Evolutionary conservation across 1,140 invertebrate genomes (phyloP), one percentile per base, ranked within the genome.

Genomic region (Dendroctonus valens): DNA sequence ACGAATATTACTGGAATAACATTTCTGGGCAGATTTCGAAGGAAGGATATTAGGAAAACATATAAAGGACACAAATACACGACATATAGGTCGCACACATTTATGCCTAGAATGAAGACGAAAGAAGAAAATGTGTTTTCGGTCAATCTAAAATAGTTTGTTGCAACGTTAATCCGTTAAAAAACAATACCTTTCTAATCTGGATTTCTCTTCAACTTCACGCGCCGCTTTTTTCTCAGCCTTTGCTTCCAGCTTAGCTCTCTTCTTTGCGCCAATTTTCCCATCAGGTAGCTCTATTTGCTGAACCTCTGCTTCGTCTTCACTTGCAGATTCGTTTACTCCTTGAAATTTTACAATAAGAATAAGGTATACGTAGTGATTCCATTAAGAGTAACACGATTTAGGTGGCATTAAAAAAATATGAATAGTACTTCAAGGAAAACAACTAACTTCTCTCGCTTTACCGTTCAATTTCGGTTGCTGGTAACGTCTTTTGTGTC

Each of bases 241-340:
- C 79, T 98, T 98, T 0, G 91, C 90, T 82, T 95, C 92, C 51
- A 96, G 75, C 79, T 96, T 96, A 0, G 92, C 92, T 15, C 89
- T 79, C 79, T 96, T 96, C 79, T 98, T 98, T 0, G 93, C 89
- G 6, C 96, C 96, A 73, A 98, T 86, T 82, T 96, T 97, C 5
- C 87, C 86, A 71, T 81, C 82, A 69, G 68, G 74, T 41, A 75
- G 75, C 38, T 81, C 79, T 44, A 69, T 77, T 41, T 76, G 74
- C 40, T 81, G 78, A 38, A 74, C 81, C 5, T 81, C 78, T 12
- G 75, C 71, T 53, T 81, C 78, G 42, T 79, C 75, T 5, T 73
- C 77, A 7, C 79, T 79, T 7, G 81, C 80, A 26, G 67, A 67
- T 12, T 67, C 54, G 38, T 65, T 58, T 8, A 65, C n/a, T n/a